Evolutionary conservation across 2,888 invertebrate species (phyloP), one percentile per base, ranked within the genome.

Genomic region (Zygaena filipendulae): DNA sequence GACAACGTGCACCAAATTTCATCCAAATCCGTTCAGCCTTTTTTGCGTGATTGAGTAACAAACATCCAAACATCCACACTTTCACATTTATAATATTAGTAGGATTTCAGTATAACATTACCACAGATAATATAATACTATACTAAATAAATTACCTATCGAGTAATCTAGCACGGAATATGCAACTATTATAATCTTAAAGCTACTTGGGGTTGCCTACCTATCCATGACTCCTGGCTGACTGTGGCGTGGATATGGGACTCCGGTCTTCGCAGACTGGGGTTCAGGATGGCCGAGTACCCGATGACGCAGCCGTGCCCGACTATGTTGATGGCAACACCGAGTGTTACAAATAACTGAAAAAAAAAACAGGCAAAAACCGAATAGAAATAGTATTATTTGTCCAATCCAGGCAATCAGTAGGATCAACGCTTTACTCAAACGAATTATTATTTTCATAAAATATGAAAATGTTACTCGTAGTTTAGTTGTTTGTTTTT

Each of bases 211-310:
- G n/a, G 29, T 46, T 36, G 21, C 46, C 42, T 35, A 81, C 80
- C 85, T 45, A 86, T 84, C 83, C 84, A 85, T 42, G 84, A 84
- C 23, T 81, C 81, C 41, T 84, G 54, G 18, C 77, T 64, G 1
- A 59, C 43, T 0, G 70, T 71, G 16, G 82, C 74, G 14, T 58
- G 52, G 22, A 83, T 74, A 9, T 63, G 49, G 3, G 75, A 72
- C 27, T 69, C 67, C 0, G 63, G 58, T 1, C 43, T 41, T 7
- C 16, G 16, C 13, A 87, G 62, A 36, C 83, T 84, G 1, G 86
- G 85, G 11, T 86, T 64, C 29, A 86, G 56, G 23, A 86, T 74
- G 0, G 86, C 85, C 1, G 85, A 82, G 53, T 82, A 85, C 1
- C 86, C 87, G 35, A 77, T 74, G 35, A 74, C 63, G 30, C 68